phyloP scores from a whole-genome alignment of 2,888 invertebrate genomes.

The Exocentrus adspersus region DNA sequence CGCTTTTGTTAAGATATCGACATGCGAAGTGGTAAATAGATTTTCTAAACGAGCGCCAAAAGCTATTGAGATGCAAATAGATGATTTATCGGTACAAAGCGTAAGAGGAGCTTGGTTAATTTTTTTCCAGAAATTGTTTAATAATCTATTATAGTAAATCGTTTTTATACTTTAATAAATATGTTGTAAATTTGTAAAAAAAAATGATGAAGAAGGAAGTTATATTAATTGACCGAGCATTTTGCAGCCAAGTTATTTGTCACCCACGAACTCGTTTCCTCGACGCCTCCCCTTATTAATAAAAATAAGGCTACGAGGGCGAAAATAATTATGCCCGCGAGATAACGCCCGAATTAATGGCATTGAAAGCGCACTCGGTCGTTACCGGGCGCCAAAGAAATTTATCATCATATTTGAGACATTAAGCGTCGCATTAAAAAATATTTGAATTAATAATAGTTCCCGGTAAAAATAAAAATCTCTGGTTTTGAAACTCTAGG shows the following conservation, averaged over 20 bases:
- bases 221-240: no score
- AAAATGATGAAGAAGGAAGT: no score
- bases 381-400: slow-evolving; percentile 46
- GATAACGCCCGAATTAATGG: slow-evolving; percentile 44
- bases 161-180: no score
- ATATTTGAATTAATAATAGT: slow-evolving; percentile 55
- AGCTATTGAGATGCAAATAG: no score
- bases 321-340: slow-evolving; percentile 22
- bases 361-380: slow-evolving; percentile 43
- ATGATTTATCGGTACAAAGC: no score
- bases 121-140: no score
- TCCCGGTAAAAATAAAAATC: no score
- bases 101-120: no score
- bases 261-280: slow-evolving; percentile 5
- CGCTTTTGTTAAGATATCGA: background rate
- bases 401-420: slow-evolving; percentile 52
- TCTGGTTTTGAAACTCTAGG: background rate
- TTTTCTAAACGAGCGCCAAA: background rate
- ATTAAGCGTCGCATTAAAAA: slow-evolving; percentile 53
- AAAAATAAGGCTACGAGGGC: slow-evolving; percentile 15
- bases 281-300: background rate
- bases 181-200: no score
- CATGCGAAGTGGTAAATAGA: slow-evolving; percentile 1
- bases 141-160: no score
- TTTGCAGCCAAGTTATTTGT: slow-evolving; percentile 9